Evolutionary conservation across 2,113 vertebrate species (phyloP), one percentile per base, ranked within the genome.

Genomic region (Hyaena hyaena): DNA sequence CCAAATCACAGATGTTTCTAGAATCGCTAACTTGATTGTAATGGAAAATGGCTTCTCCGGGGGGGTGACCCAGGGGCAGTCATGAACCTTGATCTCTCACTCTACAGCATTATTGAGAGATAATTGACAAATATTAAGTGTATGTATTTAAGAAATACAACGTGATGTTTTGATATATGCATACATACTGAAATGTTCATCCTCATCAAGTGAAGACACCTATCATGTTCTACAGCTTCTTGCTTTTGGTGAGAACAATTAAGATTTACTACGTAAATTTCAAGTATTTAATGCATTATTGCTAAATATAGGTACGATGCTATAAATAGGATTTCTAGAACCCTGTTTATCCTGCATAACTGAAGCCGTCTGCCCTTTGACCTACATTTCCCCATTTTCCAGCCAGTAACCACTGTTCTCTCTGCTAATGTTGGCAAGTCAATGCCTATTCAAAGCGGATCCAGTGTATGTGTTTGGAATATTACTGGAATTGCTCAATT

Each of bases 61-160:
- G 15, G 5, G 5, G 21, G 23, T 19, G 33, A n/a, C 35, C 7
- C 21, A 17, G 17, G 4, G 2, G 0, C 1, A 55, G n/a, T 45
- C 3, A 43, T 28, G 63, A 77, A 31, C 2, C 2, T 28, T 48
- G 3, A 39, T 21, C 12, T 39, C 4, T 48, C 26, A 21, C 33
- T 39, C 45, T 74, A 45, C 53, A 82, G 33, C n/a, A 82, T 88
- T 73, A 33, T 45, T 35, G 24, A 79, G 12, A 17, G 31, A 58
- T 31, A 79, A 84, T 19, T 79, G 35, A 79, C 14, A 50, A 61
- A 23, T 50, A 31, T 3, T 69, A 69, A 48, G 31, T 69, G 45
- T n/a, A 12, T 66, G 14, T 68, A 19, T 55, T 90, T 68, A 61
- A 86, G 16, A 55, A 14, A 7, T 82, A 17, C 31, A 45, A 43